Evolutionary conservation across 2,113 vertebrate species (phyloP).

Genomic region (Tachuris rubrigastra): DNA sequence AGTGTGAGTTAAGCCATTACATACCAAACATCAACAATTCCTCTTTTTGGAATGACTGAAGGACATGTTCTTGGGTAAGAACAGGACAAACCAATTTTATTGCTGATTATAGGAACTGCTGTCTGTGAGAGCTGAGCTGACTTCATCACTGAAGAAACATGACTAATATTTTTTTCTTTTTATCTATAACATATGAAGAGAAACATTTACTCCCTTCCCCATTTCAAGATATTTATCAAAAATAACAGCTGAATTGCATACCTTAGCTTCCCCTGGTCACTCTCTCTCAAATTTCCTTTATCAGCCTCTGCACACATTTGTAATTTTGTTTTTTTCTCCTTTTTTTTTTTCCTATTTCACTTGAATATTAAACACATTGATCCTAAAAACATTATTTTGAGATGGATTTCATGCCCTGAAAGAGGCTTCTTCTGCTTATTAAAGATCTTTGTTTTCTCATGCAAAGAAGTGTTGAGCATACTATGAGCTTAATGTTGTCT

Average conservation of each 20-base stretch:
- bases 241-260: neutral
- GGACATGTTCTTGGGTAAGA: neutral
- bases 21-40: neutral
- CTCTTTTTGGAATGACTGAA: neutral
- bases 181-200: neutral
- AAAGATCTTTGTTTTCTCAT: neutral
- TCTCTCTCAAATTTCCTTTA: neutral
- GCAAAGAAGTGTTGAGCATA: neutral
- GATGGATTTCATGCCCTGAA: neutral
- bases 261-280: neutral
- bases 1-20: neutral
- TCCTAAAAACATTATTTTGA: neutral
- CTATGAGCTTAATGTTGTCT: rapidly evolving
- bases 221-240: neutral
- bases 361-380: neutral
- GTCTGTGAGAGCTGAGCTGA: neutral
- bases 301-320: rapidly evolving
- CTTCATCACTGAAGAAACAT: neutral
- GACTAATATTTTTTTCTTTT: neutral
- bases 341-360: neutral
- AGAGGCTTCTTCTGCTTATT: neutral
- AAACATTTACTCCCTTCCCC: neutral
- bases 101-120: neutral
- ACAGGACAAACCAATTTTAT: neutral
- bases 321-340: neutral